Evolutionary conservation across 2,113 vertebrate genomes (phyloP).

Genomic region (Periophthalmus modestus): DNA sequence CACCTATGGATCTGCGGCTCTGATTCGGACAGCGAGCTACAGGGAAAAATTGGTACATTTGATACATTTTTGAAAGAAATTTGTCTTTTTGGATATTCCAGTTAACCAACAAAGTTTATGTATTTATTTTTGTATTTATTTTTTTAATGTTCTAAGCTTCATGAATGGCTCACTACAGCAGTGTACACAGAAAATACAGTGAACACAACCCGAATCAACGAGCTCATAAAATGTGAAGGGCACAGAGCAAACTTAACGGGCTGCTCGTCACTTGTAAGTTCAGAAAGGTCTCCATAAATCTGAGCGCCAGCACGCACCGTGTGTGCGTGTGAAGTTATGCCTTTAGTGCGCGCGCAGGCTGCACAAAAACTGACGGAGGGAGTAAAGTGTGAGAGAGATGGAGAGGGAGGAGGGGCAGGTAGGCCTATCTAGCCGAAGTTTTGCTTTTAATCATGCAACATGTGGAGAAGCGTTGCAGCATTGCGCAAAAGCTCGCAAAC

Average conservation of each 20-base stretch:
- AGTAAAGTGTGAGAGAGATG: constrained; percentile 43
- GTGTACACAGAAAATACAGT: constrained; percentile 15
- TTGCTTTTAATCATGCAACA: constrained; percentile 42
- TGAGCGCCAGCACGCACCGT: constrained; percentile 36
- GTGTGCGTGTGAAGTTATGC: background rate
- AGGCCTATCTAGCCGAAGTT: constrained; percentile 33
- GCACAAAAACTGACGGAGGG: constrained; percentile 35
- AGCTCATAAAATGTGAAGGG: constrained; percentile 71
- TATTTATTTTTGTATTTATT: too few species aligned
- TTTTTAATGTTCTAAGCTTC: background rate
- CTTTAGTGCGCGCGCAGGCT: constrained; percentile 7
- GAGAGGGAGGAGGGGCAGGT: constrained; percentile 11
- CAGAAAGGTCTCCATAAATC: constrained; percentile 77
- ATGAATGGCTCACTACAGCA: background rate
- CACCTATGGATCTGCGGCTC: background rate
- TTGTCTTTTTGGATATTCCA: background rate
- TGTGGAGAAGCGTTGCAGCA: constrained; percentile 38
- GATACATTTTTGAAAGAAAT: background rate
- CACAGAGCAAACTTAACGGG: constrained; percentile 55
- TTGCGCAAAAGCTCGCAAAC: background rate
- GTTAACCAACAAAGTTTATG: too few species aligned
- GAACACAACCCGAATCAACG: constrained; percentile 59
- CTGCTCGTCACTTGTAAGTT: constrained; percentile 69
- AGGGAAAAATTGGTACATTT: background rate
- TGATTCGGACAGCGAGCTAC: background rate